phyloP scores from a whole-genome alignment of 2,888 invertebrate species.

The Loripinus fragilis region DNA sequence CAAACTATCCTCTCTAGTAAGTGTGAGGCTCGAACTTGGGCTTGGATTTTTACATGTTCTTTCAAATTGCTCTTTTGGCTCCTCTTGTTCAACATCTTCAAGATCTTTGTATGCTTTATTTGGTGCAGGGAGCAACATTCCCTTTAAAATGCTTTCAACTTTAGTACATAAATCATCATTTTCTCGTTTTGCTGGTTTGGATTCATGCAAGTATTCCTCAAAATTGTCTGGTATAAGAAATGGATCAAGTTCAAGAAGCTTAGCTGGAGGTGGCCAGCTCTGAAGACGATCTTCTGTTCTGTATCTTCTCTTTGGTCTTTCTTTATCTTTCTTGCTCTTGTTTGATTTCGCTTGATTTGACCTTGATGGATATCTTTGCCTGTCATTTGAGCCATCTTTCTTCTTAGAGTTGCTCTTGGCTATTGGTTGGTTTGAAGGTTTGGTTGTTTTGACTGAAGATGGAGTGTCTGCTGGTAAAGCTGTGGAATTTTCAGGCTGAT shows the following conservation, averaged over 20 bases:
- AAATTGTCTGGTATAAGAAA: conserved; percentile 28
- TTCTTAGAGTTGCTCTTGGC: neutral
- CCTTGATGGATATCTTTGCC: conserved; percentile 27
- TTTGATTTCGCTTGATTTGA: conserved; percentile 22
- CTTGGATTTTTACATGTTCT: conserved; percentile 21
- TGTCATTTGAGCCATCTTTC: conserved; percentile 29
- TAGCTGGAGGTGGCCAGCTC: conserved; percentile 52
- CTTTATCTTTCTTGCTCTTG: conserved; percentile 15
- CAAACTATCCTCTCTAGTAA: conserved; percentile 50
- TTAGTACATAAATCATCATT: conserved; percentile 64
- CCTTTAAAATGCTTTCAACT: conserved; percentile 69
- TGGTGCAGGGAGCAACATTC: conserved; percentile 61
- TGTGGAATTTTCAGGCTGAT: neutral
- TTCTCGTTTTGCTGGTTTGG: conserved; percentile 34
- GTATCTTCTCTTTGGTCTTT: conserved; percentile 16
- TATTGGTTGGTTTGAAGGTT: neutral
- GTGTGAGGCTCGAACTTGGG: neutral
- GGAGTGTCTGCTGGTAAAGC: neutral
- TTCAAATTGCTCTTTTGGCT: conserved; percentile 36
- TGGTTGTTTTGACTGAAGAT: neutral
- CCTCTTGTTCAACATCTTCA: conserved; percentile 48
- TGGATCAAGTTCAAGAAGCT: conserved; percentile 25
- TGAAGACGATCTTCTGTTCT: conserved; percentile 2
- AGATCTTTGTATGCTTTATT: conserved; percentile 57
- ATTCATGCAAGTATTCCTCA: conserved; percentile 21